Conservation (phyloP, 2,113 vertebrate species). For the Heterochromis multidens region DNA sequence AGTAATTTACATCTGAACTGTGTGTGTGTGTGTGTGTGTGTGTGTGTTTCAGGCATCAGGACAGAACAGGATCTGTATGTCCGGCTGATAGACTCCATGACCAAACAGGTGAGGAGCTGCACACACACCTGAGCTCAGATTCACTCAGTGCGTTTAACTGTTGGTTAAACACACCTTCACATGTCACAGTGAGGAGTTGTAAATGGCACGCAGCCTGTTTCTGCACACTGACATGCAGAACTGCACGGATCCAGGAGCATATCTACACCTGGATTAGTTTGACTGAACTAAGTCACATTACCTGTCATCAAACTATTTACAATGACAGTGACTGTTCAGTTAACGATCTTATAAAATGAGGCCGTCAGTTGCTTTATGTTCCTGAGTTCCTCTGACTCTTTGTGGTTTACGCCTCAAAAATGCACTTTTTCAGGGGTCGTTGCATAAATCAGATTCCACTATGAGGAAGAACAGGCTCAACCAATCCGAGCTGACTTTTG, state of each 20-base stretch:
- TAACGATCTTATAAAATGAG: not conserved
- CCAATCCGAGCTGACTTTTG: not conserved
- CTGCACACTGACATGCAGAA: not conserved
- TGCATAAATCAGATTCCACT: not conserved
- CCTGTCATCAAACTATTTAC: not conserved
- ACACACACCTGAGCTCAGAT: not conserved
- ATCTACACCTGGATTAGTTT: not conserved
- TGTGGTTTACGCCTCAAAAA: not conserved
- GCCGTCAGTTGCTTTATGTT: not conserved
- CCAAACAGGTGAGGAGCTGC: slow-evolving; percentile 84
- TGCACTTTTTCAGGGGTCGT: not conserved
- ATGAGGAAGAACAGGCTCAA: too few species aligned
- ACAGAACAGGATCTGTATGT: slow-evolving; percentile 91
- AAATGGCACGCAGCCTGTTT: not conserved
- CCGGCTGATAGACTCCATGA: slow-evolving; percentile 91
- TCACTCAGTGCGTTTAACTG: not conserved
- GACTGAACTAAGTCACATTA: not conserved
- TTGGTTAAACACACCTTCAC: not conserved
- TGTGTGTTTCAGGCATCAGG: slow-evolving; percentile 76
- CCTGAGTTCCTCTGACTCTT: not conserved
- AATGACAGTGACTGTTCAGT: too few species aligned
- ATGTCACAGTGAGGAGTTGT: not conserved
- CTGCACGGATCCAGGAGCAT: not conserved
- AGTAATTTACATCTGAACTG: not conserved
- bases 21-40: not conserved